Conservation (phyloP, 2,888 invertebrate genomes). For the Clostera curtula region DNA sequence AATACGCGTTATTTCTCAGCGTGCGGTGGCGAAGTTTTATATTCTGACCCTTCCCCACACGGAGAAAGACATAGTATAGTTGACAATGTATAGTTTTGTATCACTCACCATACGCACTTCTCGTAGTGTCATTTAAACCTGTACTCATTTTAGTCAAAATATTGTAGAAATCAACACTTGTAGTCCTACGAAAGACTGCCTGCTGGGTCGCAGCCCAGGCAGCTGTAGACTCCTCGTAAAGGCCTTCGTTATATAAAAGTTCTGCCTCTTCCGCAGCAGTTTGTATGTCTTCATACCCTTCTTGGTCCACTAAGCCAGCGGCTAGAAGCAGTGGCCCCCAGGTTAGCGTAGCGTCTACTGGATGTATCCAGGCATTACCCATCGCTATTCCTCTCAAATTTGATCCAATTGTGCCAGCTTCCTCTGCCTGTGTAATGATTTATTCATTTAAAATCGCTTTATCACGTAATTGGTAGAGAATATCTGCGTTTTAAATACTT, state of each 20-base stretch:
- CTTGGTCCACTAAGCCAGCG: constrained; percentile 82
- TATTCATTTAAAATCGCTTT: too few species aligned
- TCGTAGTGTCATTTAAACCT: constrained; percentile 26
- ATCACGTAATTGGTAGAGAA: too few species aligned
- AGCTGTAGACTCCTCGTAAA: constrained; percentile 76
- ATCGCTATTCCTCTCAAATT: constrained; percentile 86
- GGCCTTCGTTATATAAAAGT: constrained; percentile 69
- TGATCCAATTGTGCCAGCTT: constrained; percentile 75
- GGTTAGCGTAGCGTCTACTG: constrained; percentile 86
- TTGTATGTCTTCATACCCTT: constrained; percentile 77
- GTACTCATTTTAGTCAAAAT: constrained; percentile 75
- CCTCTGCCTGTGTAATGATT: constrained; percentile 70
- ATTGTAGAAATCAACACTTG: constrained; percentile 87
- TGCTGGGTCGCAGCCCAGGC: constrained; percentile 79
- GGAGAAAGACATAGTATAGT: too few species aligned
- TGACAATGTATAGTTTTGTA: background rate
- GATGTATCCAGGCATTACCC: constrained; percentile 94
- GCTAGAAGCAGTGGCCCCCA: constrained; percentile 88
- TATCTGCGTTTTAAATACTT: too few species aligned
- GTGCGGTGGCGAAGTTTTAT: too few species aligned
- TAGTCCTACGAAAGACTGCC: constrained; percentile 76
- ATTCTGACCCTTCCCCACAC: too few species aligned
- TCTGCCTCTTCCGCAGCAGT: constrained; percentile 72
- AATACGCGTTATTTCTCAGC: too few species aligned
- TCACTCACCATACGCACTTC: constrained; percentile 30